Percentiles rank a stretch among this genome's conserved stretches.
Evolutionary conservation across 2,113 vertebrate species (phyloP).

Genomic region (Ptilonorhynchus violaceus): DNA sequence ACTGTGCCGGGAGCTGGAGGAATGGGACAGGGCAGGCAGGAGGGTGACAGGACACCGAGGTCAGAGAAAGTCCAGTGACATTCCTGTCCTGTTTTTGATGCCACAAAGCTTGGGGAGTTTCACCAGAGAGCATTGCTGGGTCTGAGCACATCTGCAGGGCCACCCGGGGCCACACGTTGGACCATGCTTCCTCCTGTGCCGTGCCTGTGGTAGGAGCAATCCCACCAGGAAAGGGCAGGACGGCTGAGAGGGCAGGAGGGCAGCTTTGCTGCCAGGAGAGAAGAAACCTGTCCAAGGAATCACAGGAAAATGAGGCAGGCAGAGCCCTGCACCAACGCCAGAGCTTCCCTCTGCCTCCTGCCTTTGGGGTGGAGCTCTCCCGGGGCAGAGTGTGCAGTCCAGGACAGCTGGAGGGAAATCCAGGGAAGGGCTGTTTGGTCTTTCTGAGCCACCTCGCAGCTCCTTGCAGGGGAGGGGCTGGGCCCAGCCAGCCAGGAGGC

Average conservation of each 20-base stretch:
- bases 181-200: background rate
- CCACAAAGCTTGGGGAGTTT: background rate
- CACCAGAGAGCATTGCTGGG: background rate
- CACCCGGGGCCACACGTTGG: background rate
- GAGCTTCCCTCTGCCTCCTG: background rate
- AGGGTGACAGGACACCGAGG: fast-evolving
- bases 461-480: background rate
- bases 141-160: background rate
- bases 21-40: background rate
- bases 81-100: background rate
- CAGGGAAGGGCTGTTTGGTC: background rate
- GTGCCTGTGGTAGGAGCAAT: fast-evolving
- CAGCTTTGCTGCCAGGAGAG: background rate
- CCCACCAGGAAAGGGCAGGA: background rate
- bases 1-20: background rate
- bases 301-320: background rate
- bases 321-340: background rate
- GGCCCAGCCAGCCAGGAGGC: background rate
- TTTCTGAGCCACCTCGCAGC: background rate
- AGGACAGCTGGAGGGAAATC: background rate
- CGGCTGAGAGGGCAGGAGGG: too few relatives aligned
- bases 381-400: background rate
- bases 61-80: background rate
- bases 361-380: background rate
- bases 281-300: background rate